Base-by-base conservation (phyloP, 2,797 vertebrate genomes). In the Discoglossus pictus region DNA sequence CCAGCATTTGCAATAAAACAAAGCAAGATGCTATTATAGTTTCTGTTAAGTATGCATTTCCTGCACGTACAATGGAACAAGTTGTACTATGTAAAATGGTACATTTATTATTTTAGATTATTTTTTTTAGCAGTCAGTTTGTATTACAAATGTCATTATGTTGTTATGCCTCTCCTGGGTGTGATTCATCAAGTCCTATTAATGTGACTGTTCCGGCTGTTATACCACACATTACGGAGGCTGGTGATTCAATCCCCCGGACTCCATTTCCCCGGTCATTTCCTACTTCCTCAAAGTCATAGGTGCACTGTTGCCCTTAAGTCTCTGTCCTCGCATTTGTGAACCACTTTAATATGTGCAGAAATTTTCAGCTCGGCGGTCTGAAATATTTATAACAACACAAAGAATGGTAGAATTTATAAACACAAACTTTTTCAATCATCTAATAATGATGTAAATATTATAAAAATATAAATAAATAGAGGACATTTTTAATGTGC, bases 201-300 rank as follows among this genome's bases (percentile, higher is more conserved):
- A 61, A 68, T 42, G 48, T 53, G 56, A 68, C 39, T 67, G 44
- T 67, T 67, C 65, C 65, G 65, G 54, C 35, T 24, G 21, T 51
- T 59, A 59, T 24, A 59, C 44, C 44, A n/a, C 44, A 59, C 35
- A 38, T 51, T 67, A 67, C 23, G 35, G 47, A 61, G 56, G 15
- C 27, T 61, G 48, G 61, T 61, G 58, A 53, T 44, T 61, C 56
- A 61, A 60, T 15, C 40, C 15, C 40, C 52, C 35, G 35, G 40
- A 55, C 34, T 39, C 59, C 34, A 69, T 69, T 69, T 69, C 67
- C 59, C 35, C 44, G 61, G 56, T 55, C 42, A 54, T 53, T 61
- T 69, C 58, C 59, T 52, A 67, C 54, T 65, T 55, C n/a, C 62
- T 65, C 61, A 53, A 65, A 54, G 25, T 65, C 50, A 65, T 55